Percentiles rank a stretch among this genome's conserved stretches.
These are phyloP conservation scores for Cecropterus lyciades DNA, from an alignment of 1,140 invertebrate genomes.

Conservation along the genomic window DNA sequence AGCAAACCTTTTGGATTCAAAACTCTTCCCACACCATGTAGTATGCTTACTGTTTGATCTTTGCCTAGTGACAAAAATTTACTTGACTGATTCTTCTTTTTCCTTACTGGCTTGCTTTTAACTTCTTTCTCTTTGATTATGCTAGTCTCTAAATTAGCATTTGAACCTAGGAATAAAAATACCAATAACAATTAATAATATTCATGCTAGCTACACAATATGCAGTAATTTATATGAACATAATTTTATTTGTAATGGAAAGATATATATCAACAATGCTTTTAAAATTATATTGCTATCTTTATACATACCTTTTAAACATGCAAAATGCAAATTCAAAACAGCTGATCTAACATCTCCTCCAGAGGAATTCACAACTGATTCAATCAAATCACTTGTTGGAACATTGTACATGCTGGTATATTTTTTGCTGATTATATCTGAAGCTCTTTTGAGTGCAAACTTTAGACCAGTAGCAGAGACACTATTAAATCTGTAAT, in stretches of 20 bases:
- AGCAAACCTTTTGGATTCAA: constrained; percentile 92
- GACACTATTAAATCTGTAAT: constrained; percentile 86
- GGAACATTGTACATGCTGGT: constrained; percentile 84
- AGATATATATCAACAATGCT: no score
- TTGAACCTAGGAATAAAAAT: constrained; percentile 59
- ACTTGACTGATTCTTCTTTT: constrained; percentile 67
- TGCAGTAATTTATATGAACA: no score
- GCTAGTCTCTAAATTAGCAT: constrained; percentile 63
- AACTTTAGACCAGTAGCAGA: constrained; percentile 87
- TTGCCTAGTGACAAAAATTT: constrained; percentile 85
- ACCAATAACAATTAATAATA: no score
- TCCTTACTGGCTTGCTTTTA: constrained; percentile 64
- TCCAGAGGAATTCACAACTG: constrained; percentile 87
- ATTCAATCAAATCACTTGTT: constrained; percentile 85
- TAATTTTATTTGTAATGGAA: no score
- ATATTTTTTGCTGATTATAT: constrained; percentile 82
- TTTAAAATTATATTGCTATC: no score
- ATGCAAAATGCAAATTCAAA: constrained; percentile 89
- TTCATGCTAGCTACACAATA: no score
- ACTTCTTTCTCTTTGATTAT: constrained; percentile 60
- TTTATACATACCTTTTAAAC: constrained; percentile 88
- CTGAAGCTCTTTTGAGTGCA: constrained; percentile 86
- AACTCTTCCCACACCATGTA: constrained; percentile 90
- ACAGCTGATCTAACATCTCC: constrained; percentile 89
- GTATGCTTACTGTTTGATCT: constrained; percentile 88